Percentiles rank a stretch among this genome's conserved stretches.
These are phyloP conservation scores for Thomomys bottae DNA, from an alignment of 2,113 vertebrate species.

Conservation along the genomic window DNA sequence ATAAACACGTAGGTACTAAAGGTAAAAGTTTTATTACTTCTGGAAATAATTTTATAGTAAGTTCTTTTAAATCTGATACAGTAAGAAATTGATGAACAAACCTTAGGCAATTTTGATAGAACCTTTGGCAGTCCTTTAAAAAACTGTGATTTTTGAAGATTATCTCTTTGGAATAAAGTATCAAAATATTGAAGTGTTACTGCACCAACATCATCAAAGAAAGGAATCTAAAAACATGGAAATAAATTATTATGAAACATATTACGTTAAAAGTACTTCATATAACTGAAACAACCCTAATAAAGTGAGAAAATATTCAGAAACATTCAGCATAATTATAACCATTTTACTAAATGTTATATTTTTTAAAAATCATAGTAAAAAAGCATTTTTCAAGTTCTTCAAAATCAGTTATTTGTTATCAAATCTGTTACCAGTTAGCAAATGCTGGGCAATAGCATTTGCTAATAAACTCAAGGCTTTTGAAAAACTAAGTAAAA, in stretches of 20 bases:
- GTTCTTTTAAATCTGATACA: conserved; percentile 52
- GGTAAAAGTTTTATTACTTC: conserved; percentile 25
- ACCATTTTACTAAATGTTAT: conserved; percentile 40
- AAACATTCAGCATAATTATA: conserved; percentile 36
- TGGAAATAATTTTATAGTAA: conserved; percentile 1
- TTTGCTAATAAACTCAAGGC: conserved; percentile 33
- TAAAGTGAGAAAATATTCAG: conserved; percentile 7
- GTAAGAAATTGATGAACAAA: conserved; percentile 67
- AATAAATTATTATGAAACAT: conserved; percentile 62
- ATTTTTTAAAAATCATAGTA: conserved; percentile 59
- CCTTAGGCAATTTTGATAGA: conserved; percentile 97
- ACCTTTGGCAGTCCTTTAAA: conserved; percentile 98
- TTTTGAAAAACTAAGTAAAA: conserved; percentile 44
- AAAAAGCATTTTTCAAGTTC: conserved; percentile 38
- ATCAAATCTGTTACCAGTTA: not conserved
- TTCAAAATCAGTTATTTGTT: not conserved
- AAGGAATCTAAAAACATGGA: conserved; percentile 91
- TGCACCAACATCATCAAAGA: conserved; percentile 98
- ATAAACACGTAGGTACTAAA: not conserved
- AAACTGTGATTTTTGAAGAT: conserved; percentile 99
- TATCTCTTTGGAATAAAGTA: conserved; percentile 98
- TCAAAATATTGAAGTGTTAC: conserved; percentile 98
- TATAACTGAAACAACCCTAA: conserved; percentile 28
- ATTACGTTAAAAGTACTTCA: conserved; percentile 44
- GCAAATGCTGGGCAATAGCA: not conserved